Evolutionary conservation across 2,888 invertebrate species (phyloP).

Genomic region (Flexamia atlantica): DNA sequence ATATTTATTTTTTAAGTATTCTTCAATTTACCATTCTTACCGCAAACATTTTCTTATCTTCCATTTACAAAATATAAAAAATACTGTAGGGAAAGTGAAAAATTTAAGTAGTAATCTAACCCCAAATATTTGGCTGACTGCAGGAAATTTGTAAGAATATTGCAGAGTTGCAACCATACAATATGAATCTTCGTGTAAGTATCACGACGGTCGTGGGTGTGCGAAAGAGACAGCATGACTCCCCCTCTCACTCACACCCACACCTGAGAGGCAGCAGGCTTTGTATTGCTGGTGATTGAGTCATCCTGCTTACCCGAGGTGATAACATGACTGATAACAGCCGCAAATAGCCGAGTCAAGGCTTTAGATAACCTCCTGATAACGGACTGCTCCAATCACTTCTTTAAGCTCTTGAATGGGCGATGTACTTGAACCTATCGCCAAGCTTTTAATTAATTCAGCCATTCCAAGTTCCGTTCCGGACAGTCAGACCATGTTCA

Average conservation of each 20-base stretch:
- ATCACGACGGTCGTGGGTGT: neutral
- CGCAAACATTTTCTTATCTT: too few species aligned
- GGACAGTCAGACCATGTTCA: too few species aligned
- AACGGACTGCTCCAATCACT: neutral
- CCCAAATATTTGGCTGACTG: too few species aligned
- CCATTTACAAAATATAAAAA: too few species aligned
- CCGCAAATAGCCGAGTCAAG: conserved; percentile 7
- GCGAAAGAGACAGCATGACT: neutral
- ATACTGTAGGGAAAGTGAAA: too few species aligned
- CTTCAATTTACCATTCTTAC: too few species aligned
- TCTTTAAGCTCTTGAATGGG: neutral
- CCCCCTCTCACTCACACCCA: neutral
- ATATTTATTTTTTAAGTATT: too few species aligned
- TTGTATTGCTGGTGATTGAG: neutral
- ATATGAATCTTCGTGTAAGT: too few species aligned
- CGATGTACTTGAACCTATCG: neutral
- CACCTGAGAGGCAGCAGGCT: neutral
- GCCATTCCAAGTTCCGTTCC: too few species aligned
- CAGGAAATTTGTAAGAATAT: too few species aligned
- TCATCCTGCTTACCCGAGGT: neutral
- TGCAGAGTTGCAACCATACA: too few species aligned
- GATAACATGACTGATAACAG: neutral
- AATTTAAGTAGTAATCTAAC: too few species aligned
- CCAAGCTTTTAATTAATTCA: neutral
- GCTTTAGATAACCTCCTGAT: neutral